Base-by-base conservation (phyloP, 35 echinoderm and acorn worm genomes). In the Apostichopus parvimensis region DNA sequence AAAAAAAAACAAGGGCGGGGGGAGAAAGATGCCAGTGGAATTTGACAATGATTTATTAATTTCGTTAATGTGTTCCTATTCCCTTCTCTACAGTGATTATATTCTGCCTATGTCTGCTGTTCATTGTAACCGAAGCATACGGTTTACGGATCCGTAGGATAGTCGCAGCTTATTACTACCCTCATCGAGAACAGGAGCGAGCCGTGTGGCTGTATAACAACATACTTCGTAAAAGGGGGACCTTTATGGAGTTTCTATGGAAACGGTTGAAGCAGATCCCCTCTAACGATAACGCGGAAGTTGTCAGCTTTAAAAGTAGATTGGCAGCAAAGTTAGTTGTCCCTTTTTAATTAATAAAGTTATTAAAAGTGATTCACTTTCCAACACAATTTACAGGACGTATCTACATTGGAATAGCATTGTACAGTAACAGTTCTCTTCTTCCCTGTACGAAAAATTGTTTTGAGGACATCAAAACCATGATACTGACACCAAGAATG, bases 151-250 rank as follows among this genome's bases (percentile, higher is more conserved):
- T 98, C 2, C 94, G 97, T 11, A 91, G 91, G 5, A 20, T 92
- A 0, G 90, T 94, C 18, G 92, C 93, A n/a, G 76, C 94, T 9
- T 93, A 87, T 56, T 95, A 94, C 87, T 98, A 98, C 83, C 97
- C 94, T 4, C 79, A 94, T 6, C 91, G 97, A 79, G 94, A 95
- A 79, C 91, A 86, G 20, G 76, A 92, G 18, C 73, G 97, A 20
- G 80, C 91, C 6, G 92, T 93, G 14, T 98, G 94, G 94, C 88
- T 98, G n/a, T 98, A 98, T 53, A 92, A 93, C 17, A 79, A 95
- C 57, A 94, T 98, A 68, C 75, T 96, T 24, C 87, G 93, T 25
- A 92, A 92, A 56, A 95, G 95, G 15, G 95, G 93, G 4, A 84
- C 93, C 10, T 95, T 96, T 54, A 53, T 89, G n/a, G 85, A 94